Conservation (phyloP, 2,113 vertebrate species). For the Mustela nigripes region DNA sequence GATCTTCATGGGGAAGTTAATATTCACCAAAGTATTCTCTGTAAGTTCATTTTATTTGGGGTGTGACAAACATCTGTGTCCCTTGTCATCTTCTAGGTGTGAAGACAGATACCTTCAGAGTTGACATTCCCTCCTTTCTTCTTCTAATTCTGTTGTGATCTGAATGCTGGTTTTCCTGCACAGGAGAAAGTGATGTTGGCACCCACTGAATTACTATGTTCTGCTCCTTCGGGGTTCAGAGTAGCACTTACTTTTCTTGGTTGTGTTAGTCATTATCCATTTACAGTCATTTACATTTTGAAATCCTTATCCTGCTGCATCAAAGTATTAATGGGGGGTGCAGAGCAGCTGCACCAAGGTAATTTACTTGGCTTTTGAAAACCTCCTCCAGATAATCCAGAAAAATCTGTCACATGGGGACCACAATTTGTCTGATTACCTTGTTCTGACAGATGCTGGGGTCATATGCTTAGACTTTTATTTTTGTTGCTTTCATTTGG, state of each 20-base stretch:
- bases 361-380: conserved; percentile 71
- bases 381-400: conserved; percentile 59
- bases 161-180: background rate
- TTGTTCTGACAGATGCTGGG: conserved; percentile 49
- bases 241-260: background rate
- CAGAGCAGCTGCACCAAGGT: background rate
- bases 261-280: conserved; percentile 38
- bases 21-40: background rate
- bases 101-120: background rate
- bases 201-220: background rate
- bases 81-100: background rate
- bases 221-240: background rate
- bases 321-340: background rate
- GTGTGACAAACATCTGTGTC: background rate
- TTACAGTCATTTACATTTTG: conserved; percentile 75
- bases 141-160: background rate
- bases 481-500: conserved; percentile 66
- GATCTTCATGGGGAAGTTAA: background rate
- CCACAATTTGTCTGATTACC: conserved; percentile 58
- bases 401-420: conserved; percentile 9
- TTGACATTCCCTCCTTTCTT: background rate
- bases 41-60: background rate
- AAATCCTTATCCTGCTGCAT: conserved; percentile 64
- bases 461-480: conserved; percentile 57
- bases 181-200: background rate